Evolutionary conservation across 2,113 vertebrate species (phyloP), one percentile per base, ranked within the genome.

Genomic region (Turdus rufiventris): DNA sequence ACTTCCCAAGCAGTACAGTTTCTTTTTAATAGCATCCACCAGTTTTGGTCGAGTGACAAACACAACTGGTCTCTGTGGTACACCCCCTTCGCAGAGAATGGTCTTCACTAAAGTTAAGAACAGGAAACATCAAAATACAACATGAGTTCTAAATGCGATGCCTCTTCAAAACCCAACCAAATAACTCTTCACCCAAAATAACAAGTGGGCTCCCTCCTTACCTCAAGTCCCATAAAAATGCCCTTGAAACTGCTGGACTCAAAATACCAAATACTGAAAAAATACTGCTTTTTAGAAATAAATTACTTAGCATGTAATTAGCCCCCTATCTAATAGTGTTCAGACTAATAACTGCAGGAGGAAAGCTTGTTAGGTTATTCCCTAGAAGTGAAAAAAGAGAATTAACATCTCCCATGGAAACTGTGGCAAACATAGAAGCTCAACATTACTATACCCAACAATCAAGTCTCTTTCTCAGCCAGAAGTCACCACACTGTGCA

Each of bases 41-140:
- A 99, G 95, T 83, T 97, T 94, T 43, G 98, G 98, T 24, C 99
- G 98, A 85, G 96, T 98, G 54, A 99, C 99, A 90, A 99, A 99
- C 78, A 99, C 98, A 85, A 99, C 98, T 0, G 99, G 99, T 91
- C 99, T 98, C 96, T 99, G 99, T 25, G 99, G 99, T 2, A 99
- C 99, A 1, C 99, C 99, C 13, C 99, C 99, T 98, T 99, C 99
- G 21, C 99, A 98, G 7, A 99, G 98, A 43, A 98, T 70, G 8
- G 94, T 97, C 96, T 98, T 98, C 60, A 99, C 99, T 99, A 86
- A 91, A 97, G 97, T 36, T 25, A 93, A 87, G 94, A 84, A n/a
- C 45, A 47, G 40, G 87, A 95, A 56, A 91, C 5, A 83, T 17
- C 5, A 38, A 76, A 97, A 88, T 26, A 78, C 62, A 51, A 74